Conservation (phyloP, 2,888 invertebrate genomes). For the Phania funesta region DNA sequence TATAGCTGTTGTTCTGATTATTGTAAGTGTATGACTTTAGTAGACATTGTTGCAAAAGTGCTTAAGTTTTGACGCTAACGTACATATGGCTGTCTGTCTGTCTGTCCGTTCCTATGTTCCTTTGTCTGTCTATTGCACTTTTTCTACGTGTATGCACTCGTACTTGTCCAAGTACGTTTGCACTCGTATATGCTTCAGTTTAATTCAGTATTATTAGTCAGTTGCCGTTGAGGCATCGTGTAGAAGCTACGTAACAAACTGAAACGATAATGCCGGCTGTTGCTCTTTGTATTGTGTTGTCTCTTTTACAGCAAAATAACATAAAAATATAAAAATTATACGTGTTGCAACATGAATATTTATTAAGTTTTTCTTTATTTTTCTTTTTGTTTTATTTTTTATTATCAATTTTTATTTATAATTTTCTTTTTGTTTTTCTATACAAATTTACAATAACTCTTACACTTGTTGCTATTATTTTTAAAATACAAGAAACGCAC, state of each 20-base stretch:
- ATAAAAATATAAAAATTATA: conserved; percentile 6
- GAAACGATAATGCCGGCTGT: conserved; percentile 56
- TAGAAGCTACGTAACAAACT: conserved; percentile 20
- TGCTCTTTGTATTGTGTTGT: conserved; percentile 30
- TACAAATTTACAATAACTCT: background rate
- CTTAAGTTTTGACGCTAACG: conserved; percentile 34
- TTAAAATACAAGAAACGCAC: background rate
- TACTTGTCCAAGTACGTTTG: background rate
- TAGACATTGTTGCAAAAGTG: conserved; percentile 66
- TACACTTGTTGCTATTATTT: conserved; percentile 40
- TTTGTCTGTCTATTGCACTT: background rate
- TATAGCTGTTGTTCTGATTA: conserved; percentile 32
- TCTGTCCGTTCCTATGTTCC: background rate
- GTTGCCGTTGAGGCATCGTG: conserved; percentile 21
- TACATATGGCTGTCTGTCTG: background rate
- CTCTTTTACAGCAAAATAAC: background rate
- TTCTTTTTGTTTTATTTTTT: background rate
- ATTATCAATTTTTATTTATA: background rate
- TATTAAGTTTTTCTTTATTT: conserved; percentile 1
- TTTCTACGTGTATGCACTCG: background rate
- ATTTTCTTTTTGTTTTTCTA: background rate
- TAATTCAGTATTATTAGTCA: conserved; percentile 34
- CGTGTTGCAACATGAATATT: conserved; percentile 35
- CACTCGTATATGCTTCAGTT: conserved; percentile 14
- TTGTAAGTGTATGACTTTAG: conserved; percentile 46